Evolutionary conservation across 2,888 invertebrate species (phyloP).

Genomic region (Eumerus sabulonum): DNA sequence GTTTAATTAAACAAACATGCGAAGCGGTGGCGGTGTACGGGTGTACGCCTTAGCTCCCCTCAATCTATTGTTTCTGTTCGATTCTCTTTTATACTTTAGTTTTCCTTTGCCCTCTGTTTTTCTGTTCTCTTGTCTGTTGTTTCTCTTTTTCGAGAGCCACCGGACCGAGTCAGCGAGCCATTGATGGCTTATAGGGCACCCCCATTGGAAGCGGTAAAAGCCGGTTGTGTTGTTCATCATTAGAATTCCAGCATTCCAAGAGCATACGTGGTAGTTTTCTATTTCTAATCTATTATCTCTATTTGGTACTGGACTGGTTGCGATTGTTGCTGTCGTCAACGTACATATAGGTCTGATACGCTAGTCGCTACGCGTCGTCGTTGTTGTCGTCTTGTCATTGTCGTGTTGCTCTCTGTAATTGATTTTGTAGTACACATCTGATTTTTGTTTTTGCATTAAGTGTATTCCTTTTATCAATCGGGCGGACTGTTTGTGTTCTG

Average conservation of each 20-base stretch:
- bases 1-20: slow-evolving; percentile 49
- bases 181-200: slow-evolving; percentile 11
- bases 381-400: too few species aligned
- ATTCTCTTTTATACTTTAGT: slow-evolving; percentile 24
- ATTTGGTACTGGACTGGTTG: neutral
- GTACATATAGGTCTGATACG: too few species aligned
- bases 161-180: too few species aligned
- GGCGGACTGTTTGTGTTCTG: slow-evolving; percentile 2
- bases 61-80: slow-evolving; percentile 27
- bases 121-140: neutral
- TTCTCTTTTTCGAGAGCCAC: too few species aligned
- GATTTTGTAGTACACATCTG: slow-evolving; percentile 56
- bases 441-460: slow-evolving; percentile 62
- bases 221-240: slow-evolving; percentile 62
- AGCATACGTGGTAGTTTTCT: slow-evolving; percentile 57
- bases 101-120: slow-evolving; percentile 13
- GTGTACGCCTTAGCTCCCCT: neutral
- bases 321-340: slow-evolving; percentile 2
- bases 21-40: too few species aligned
- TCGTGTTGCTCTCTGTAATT: slow-evolving; percentile 29
- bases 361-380: too few species aligned
- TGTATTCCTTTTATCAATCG: slow-evolving; percentile 63
- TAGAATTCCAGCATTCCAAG: slow-evolving; percentile 50
- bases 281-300: slow-evolving; percentile 56
- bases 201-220: slow-evolving; percentile 45